Evolutionary conservation across 2,888 invertebrate genomes (phyloP).

Genomic region (Ichneumoninae sp.): DNA sequence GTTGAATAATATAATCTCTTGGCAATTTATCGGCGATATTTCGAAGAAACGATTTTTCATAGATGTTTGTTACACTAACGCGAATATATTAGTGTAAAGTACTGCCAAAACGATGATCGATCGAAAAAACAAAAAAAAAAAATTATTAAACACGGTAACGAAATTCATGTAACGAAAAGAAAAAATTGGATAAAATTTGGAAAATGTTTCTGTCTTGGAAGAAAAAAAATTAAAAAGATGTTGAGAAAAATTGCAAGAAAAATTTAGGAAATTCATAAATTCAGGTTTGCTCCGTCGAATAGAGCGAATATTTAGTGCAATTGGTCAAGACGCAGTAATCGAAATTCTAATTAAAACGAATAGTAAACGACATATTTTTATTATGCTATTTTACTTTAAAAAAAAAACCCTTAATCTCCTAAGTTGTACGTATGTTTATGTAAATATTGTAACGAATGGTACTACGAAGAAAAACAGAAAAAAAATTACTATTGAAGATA

Average conservation of each 20-base stretch:
- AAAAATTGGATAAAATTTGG: slow-evolving; percentile 24
- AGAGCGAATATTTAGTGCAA: slow-evolving; percentile 71
- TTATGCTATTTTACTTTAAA: slow-evolving; percentile 72
- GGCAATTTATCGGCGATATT: slow-evolving; percentile 55
- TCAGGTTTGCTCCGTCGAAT: slow-evolving; percentile 48
- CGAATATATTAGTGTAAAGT: slow-evolving; percentile 49
- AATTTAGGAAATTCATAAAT: slow-evolving; percentile 64
- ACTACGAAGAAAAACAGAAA: slow-evolving; percentile 74
- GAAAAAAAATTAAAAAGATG: slow-evolving; percentile 19
- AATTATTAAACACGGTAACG: slow-evolving; percentile 27
- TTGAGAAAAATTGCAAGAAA: slow-evolving; percentile 52
- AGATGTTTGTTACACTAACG: slow-evolving; percentile 58
- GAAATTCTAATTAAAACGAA: slow-evolving; percentile 67
- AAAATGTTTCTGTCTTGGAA: not conserved
- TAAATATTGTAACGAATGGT: slow-evolving; percentile 83
- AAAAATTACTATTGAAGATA: slow-evolving; percentile 74
- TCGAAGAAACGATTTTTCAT: slow-evolving; percentile 55
- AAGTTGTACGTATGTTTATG: slow-evolving; percentile 82
- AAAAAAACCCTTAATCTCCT: slow-evolving; percentile 73
- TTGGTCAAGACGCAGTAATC: slow-evolving; percentile 68
- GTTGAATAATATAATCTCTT: slow-evolving; percentile 64
- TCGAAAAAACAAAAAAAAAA: slow-evolving; percentile 54
- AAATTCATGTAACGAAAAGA: slow-evolving; percentile 29
- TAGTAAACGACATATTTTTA: slow-evolving; percentile 74
- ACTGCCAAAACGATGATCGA: slow-evolving; percentile 56